Evolutionary conservation across 2,797 vertebrate genomes (phyloP).

Genomic region (Parauchenoglanis punctatus): DNA sequence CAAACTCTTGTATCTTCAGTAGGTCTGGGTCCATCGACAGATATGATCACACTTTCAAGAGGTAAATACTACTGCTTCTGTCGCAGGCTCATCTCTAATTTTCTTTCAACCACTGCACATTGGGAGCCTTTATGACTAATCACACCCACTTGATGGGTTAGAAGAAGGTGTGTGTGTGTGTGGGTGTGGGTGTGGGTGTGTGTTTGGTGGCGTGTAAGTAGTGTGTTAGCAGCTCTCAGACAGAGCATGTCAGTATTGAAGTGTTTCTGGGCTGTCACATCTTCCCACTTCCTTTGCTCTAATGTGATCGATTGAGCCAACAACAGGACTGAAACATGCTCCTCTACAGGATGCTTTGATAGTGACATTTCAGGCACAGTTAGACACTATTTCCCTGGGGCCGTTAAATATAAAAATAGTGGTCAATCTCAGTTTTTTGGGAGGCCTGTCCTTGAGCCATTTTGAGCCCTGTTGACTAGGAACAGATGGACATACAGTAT

Average conservation of each 20-base stretch:
- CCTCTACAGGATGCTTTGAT: conserved; percentile 70
- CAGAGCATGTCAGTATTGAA: conserved; percentile 73
- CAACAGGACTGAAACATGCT: conserved; percentile 67
- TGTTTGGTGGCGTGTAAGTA: conserved; percentile 54
- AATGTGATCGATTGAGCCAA: conserved; percentile 73
- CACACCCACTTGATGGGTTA: conserved; percentile 78
- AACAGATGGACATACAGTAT: conserved; percentile 69
- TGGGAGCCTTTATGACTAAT: conserved; percentile 78
- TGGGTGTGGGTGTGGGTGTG: conserved; percentile 44
- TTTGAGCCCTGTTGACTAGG: conserved; percentile 71
- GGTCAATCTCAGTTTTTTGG: conserved; percentile 67
- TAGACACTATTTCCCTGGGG: conserved; percentile 66
- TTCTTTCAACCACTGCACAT: conserved; percentile 76
- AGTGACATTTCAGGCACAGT: conserved; percentile 76
- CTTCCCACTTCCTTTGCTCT: conserved; percentile 71
- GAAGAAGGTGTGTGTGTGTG: conserved; percentile 63
- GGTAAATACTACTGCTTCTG: conserved; percentile 86
- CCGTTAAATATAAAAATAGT: conserved; percentile 75
- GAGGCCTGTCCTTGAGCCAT: conserved; percentile 66
- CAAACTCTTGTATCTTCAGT: conserved; percentile 76
- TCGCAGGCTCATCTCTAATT: conserved; percentile 81
- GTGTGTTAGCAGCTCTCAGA: conserved; percentile 67
- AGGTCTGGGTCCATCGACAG: conserved; percentile 78
- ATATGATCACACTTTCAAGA: conserved; percentile 81
- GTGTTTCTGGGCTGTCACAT: conserved; percentile 76